phyloP scores from a whole-genome alignment of 2,797 vertebrate genomes.

The Falco columbarius region DNA sequence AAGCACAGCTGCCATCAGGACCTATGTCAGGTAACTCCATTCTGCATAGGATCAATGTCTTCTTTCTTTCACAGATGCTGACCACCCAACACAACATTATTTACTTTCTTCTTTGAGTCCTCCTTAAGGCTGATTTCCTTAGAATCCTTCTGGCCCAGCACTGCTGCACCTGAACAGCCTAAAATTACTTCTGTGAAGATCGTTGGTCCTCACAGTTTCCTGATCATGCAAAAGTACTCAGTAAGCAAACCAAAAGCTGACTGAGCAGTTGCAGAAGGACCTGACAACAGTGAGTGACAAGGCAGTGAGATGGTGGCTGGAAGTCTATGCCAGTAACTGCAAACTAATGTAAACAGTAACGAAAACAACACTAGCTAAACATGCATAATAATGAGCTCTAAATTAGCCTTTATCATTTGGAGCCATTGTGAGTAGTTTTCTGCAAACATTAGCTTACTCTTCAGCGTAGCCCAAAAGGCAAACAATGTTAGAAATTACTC shows the following conservation, averaged over 20 bases:
- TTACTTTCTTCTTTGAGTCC: background rate
- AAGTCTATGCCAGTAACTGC: conserved; percentile 2
- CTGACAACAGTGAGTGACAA: background rate
- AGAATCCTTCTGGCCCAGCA: background rate
- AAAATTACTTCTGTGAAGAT: background rate
- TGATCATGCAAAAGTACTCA: background rate
- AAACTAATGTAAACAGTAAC: background rate
- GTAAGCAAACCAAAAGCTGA: background rate
- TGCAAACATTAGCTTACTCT: background rate
- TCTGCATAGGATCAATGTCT: background rate
- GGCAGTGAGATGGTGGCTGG: background rate
- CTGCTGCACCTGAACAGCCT: background rate
- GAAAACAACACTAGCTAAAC: background rate
- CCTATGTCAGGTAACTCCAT: accelerated
- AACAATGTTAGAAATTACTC: background rate
- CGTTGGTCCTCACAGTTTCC: background rate
- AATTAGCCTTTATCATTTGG: conserved; percentile 5
- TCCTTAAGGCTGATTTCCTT: background rate
- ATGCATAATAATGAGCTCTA: background rate
- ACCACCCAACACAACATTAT: background rate
- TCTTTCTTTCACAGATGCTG: background rate
- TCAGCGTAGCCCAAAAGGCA: background rate
- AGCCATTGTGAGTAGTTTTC: background rate
- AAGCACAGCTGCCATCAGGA: background rate
- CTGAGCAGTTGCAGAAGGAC: background rate